These are phyloP conservation scores for Atethmia centrago DNA, from an alignment of 2,888 invertebrate genomes.

Conservation along the genomic window DNA sequence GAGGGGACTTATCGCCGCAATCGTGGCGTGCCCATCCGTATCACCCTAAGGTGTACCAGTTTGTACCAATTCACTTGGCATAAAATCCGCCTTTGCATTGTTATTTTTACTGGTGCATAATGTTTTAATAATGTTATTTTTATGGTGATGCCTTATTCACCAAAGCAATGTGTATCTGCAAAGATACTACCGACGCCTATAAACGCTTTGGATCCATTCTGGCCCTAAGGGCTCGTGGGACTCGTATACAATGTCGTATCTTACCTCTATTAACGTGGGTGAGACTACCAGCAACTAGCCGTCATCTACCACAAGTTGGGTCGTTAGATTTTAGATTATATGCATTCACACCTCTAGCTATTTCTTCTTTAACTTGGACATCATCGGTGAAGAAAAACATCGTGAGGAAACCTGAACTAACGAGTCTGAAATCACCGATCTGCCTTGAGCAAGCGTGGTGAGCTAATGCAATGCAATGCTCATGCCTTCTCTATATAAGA, in stretches of 20 bases:
- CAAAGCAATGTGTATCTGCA: background rate
- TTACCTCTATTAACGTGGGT: too few species aligned
- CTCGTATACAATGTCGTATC: background rate
- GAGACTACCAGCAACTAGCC: background rate
- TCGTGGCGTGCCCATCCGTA: too few species aligned
- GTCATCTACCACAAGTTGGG: background rate
- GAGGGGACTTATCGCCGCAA: too few species aligned
- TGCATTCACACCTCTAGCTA: background rate
- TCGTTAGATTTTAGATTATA: too few species aligned
- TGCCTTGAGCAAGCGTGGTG: too few species aligned
- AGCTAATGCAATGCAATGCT: too few species aligned
- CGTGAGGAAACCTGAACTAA: background rate
- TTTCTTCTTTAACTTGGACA: background rate
- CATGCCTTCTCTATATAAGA: background rate
- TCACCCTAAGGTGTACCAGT: too few species aligned
- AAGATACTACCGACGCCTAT: background rate
- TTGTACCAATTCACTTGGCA: background rate
- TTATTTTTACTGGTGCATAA: too few species aligned
- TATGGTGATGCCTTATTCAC: too few species aligned
- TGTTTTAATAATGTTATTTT: too few species aligned
- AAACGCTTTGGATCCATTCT: background rate
- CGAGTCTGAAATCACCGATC: too few species aligned
- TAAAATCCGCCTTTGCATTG: background rate
- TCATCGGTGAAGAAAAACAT: background rate
- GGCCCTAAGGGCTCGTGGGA: background rate